These are phyloP conservation scores for Aquatica leii DNA, from an alignment of 2,888 invertebrate genomes.

Conservation along the genomic window DNA sequence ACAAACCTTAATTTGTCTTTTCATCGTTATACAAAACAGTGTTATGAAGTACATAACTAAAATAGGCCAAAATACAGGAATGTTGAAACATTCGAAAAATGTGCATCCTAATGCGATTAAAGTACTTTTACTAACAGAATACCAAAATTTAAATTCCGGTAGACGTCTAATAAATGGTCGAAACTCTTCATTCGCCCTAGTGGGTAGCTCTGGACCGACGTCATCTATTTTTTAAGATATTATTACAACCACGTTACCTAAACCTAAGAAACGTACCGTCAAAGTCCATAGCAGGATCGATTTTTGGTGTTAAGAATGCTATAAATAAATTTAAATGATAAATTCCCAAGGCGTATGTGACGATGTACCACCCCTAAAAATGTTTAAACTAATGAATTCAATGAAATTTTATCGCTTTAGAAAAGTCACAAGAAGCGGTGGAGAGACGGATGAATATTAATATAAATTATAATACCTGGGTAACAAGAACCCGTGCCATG, in stretches of 20 bases:
- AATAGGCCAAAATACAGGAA: conserved; percentile 99
- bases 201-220: conserved; percentile 92
- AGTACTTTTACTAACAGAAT: conserved; percentile 95
- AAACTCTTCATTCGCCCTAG: conserved; percentile 95
- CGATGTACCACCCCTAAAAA: conserved; percentile 98
- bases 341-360: conserved; percentile 98
- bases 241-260: not conserved
- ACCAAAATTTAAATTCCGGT: conserved; percentile 99
- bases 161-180: conserved; percentile 95
- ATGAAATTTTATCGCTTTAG: not conserved
- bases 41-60: conserved; percentile 99
- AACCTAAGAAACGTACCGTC: conserved; percentile 70
- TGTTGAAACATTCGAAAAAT: conserved; percentile 96
- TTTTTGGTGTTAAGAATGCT: conserved; percentile 99
- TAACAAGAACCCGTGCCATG: conserved; percentile 60
- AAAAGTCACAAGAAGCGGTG: conserved; percentile 41
- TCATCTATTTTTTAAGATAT: conserved; percentile 66
- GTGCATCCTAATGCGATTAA: conserved; percentile 90
- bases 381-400: conserved; percentile 14
- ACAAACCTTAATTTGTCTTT: conserved; percentile 96
- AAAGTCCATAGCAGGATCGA: conserved; percentile 96
- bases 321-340: conserved; percentile 99
- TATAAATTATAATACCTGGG: conserved; percentile 56
- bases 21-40: conserved; percentile 98
- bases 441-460: conserved; percentile 36